Percentiles rank a stretch among this genome's conserved stretches.
Evolutionary conservation across 2,888 invertebrate genomes (phyloP).

Genomic region (Epirrita christyi): DNA sequence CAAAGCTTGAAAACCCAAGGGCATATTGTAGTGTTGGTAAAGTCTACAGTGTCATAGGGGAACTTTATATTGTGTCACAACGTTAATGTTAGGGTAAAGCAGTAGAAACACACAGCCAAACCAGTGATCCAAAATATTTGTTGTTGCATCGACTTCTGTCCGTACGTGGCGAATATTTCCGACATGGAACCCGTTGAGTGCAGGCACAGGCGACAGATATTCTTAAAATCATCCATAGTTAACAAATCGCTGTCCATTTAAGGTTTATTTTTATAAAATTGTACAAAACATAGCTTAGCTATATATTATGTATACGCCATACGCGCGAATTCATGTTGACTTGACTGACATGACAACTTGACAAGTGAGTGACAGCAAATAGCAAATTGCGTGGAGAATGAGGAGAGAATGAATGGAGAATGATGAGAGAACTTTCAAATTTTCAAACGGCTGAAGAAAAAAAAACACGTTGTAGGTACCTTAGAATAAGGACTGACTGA

Average conservation of each 20-base stretch:
- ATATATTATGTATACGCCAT: not conserved
- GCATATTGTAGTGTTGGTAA: not conserved
- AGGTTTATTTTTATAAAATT: not conserved
- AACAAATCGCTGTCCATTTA: constrained; percentile 39
- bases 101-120: constrained; percentile 12
- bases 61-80: not conserved
- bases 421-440: no score
- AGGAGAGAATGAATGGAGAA: no score
- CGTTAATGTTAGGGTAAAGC: constrained; percentile 8
- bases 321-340: no score
- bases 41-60: not conserved
- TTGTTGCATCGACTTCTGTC: constrained; percentile 28
- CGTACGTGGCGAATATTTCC: constrained; percentile 37
- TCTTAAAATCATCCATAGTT: constrained; percentile 40
- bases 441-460: no score
- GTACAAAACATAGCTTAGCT: not conserved
- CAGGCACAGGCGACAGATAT: constrained; percentile 43
- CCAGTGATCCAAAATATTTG: constrained; percentile 33
- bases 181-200: constrained; percentile 38
- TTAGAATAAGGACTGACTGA: no score
- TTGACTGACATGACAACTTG: no score
- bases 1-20: not conserved
- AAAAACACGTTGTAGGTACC: no score
- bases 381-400: no score
- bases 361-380: no score